A percentile compares a stretch with the other conserved stretches of the same genome.
Conservation (phyloP, 2,113 vertebrate genomes). For the Cottus gobio region DNA sequence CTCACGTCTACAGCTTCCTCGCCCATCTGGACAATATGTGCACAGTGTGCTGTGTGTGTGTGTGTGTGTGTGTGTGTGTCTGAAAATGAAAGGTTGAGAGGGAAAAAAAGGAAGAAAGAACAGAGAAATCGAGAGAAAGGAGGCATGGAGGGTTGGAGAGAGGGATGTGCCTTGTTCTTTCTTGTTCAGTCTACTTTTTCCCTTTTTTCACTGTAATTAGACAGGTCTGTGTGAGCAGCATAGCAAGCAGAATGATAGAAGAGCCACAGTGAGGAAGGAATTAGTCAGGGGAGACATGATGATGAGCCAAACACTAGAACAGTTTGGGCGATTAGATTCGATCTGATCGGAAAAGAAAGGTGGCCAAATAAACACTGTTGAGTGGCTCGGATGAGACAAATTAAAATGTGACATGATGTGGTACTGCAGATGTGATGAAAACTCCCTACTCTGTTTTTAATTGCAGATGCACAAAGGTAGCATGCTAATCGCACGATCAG, state of each 20-base stretch:
- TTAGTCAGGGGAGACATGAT: constrained; percentile 54
- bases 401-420: constrained; percentile 31
- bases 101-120: constrained; percentile 39
- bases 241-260: constrained; percentile 69
- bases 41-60: background rate
- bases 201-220: constrained; percentile 69
- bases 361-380: constrained; percentile 46
- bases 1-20: constrained; percentile 55
- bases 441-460: constrained; percentile 46
- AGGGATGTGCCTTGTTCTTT: constrained; percentile 51
- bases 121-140: constrained; percentile 23
- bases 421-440: constrained; percentile 28
- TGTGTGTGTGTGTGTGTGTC: background rate
- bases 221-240: constrained; percentile 73
- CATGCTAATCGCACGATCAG: constrained; percentile 47
- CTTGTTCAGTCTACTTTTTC: constrained; percentile 26
- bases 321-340: constrained; percentile 52
- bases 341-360: constrained; percentile 44
- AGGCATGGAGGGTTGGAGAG: constrained; percentile 24
- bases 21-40: constrained; percentile 71
- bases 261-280: constrained; percentile 34
- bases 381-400: constrained; percentile 51
- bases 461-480: constrained; percentile 37
- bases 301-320: constrained; percentile 61
- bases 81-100: constrained; percentile 12